Evolutionary conservation across 2,797 vertebrate genomes (phyloP).

Genomic region (Channallabes apus): DNA sequence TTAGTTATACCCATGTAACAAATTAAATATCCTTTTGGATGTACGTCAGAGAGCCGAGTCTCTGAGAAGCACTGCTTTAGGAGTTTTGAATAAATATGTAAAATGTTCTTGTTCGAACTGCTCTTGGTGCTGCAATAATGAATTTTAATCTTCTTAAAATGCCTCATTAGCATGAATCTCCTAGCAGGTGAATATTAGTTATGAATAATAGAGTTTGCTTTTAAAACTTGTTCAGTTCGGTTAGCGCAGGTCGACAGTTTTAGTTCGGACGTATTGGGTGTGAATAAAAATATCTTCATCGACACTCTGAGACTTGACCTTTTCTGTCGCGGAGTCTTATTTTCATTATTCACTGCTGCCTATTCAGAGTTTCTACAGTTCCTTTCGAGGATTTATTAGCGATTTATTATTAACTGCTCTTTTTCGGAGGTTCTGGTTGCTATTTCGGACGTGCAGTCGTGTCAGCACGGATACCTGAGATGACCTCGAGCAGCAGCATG

Average conservation of each 20-base stretch:
- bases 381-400: conserved; percentile 11
- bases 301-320: not conserved
- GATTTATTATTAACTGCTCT: conserved; percentile 16
- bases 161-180: conserved; percentile 2
- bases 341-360: not conserved
- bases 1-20: not conserved
- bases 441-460: not conserved
- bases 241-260: not conserved
- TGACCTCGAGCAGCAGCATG: conserved; percentile 91
- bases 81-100: not conserved
- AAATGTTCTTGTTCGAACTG: not conserved
- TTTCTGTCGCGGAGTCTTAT: not conserved
- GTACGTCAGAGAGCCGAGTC: not conserved
- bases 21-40: not conserved
- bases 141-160: not conserved
- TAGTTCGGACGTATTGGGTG: not conserved
- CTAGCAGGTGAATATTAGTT: not conserved
- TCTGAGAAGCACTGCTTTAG: not conserved
- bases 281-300: not conserved
- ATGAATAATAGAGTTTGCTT: not conserved
- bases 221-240: not conserved
- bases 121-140: not conserved
- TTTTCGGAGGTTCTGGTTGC: not conserved
- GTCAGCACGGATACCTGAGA: conserved; percentile 73
- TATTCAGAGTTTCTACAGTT: not conserved